Conservation (phyloP, 1,140 invertebrate genomes). For the Tetramorium alpestre region DNA sequence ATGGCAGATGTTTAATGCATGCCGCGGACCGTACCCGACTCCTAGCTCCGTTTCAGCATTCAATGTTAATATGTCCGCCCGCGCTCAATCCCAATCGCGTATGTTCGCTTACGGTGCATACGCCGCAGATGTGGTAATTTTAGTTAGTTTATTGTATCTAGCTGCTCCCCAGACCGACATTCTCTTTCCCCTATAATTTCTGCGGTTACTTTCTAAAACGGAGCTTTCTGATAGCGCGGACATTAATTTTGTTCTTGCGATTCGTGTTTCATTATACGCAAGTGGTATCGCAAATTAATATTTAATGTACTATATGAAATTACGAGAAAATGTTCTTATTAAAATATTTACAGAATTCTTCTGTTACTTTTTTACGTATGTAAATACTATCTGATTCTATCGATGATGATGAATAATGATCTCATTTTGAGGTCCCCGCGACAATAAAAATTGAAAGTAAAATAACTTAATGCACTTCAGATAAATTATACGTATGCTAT, state of each 20-base stretch:
- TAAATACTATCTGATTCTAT: not conserved
- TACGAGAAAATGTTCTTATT: not conserved
- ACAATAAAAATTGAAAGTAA: not conserved
- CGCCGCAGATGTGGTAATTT: conserved; percentile 63
- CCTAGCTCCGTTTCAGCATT: conserved; percentile 73
- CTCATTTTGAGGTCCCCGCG: not conserved
- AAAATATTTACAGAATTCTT: not conserved
- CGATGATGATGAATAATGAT: not conserved
- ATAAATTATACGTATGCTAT: conserved; percentile 14
- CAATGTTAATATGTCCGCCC: conserved; percentile 81
- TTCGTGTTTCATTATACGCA: not conserved
- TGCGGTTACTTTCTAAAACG: not conserved
- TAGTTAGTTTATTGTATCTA: conserved; percentile 70
- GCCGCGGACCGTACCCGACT: conserved; percentile 65
- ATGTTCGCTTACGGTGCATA: conserved; percentile 69
- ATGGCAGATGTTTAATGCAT: conserved; percentile 84
- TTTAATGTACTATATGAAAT: not conserved
- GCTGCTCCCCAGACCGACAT: not conserved
- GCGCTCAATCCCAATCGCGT: conserved; percentile 69
- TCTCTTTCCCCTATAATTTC: not conserved
- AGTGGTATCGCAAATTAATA: not conserved
- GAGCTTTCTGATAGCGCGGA: not conserved
- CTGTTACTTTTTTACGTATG: not conserved
- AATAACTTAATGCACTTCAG: not conserved
- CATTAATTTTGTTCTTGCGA: not conserved